Conservation (phyloP, 2,797 vertebrate species). For the Spheniscus humboldti region DNA sequence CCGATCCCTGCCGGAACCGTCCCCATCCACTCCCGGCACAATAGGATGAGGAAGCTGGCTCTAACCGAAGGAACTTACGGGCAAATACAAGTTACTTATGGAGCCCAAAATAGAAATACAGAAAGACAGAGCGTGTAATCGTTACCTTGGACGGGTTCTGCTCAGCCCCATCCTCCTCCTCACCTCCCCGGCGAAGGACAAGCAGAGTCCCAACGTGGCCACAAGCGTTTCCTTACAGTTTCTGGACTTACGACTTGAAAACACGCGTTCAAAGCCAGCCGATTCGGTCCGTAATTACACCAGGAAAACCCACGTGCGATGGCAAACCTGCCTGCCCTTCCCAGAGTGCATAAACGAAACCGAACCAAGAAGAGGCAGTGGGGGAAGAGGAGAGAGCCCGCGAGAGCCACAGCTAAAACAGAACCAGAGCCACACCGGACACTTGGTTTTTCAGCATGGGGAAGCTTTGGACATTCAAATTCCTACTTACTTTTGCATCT, state of each 20-base stretch:
- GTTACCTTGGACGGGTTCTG: neutral
- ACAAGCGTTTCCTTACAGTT: neutral
- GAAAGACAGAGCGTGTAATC: rapidly evolving
- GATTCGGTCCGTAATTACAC: rapidly evolving
- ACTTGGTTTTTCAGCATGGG: rapidly evolving
- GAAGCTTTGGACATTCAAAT: neutral
- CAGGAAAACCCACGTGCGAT: neutral
- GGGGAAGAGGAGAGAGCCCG: neutral
- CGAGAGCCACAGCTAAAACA: neutral
- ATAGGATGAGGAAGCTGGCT: neutral
- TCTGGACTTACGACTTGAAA: neutral
- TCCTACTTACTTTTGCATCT: neutral
- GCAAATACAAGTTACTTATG: too few relatives aligned
- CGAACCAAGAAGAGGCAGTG: neutral
- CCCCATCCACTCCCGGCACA: too few relatives aligned
- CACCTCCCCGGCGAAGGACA: neutral
- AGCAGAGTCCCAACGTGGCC: neutral
- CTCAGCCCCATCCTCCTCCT: neutral
- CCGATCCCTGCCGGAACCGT: rapidly evolving
- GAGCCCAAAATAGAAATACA: neutral
- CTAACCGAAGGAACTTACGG: rapidly evolving
- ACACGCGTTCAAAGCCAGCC: rapidly evolving
- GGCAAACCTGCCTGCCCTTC: neutral
- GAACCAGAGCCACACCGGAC: neutral
- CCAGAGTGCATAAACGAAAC: neutral